Percentiles rank a stretch among this genome's conserved stretches.
These are phyloP conservation scores for Tenthredo mesomela DNA, from an alignment of 2,888 invertebrate genomes.

Conservation along the genomic window DNA sequence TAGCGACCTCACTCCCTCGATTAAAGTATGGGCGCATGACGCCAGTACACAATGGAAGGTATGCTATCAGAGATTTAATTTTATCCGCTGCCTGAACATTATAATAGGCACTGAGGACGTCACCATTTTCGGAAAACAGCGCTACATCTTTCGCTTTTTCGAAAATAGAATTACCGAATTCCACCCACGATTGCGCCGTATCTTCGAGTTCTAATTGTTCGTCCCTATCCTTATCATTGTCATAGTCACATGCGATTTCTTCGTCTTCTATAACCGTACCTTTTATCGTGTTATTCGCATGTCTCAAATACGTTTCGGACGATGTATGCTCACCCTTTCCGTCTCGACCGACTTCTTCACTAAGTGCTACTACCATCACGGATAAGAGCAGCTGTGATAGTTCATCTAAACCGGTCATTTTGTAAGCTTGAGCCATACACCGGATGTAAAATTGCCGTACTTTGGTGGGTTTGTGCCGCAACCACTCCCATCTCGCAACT, in stretches of 20 bases:
- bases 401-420: too few relatives aligned
- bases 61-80: background rate
- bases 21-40: background rate
- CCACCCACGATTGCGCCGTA: constrained; percentile 41
- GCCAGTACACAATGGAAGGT: background rate
- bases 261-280: constrained; percentile 16
- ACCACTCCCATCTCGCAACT: too few relatives aligned
- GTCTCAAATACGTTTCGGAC: constrained; percentile 44
- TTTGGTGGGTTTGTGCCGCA: too few relatives aligned
- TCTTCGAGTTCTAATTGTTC: constrained; percentile 32
- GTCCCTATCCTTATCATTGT: constrained; percentile 23
- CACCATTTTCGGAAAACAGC: background rate
- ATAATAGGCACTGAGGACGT: background rate
- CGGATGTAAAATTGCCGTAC: too few relatives aligned
- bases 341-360: constrained; percentile 54
- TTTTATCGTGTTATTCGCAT: constrained; percentile 50
- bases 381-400: too few relatives aligned
- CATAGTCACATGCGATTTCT: constrained; percentile 7
- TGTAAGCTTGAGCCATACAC: too few relatives aligned
- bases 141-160: constrained; percentile 10
- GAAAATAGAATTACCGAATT: constrained; percentile 42
- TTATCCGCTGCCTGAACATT: background rate
- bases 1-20: background rate
- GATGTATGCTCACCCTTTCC: constrained; percentile 30
- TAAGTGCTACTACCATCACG: too few relatives aligned